Conservation (phyloP, 2,113 vertebrate species). For the Anoura caudifer region DNA sequence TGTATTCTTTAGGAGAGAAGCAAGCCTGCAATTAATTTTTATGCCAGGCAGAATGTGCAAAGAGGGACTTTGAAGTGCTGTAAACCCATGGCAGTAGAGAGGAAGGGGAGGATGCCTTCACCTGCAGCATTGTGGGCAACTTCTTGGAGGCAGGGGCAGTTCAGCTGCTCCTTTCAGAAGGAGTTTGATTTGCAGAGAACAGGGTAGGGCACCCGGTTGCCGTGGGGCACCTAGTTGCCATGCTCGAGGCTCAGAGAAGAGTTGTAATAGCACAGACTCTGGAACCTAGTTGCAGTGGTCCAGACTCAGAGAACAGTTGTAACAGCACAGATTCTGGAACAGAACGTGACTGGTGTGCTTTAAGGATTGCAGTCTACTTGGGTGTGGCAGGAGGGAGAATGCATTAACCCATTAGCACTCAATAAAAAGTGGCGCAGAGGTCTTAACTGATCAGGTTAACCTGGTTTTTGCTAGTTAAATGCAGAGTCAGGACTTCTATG, state of each 20-base stretch:
- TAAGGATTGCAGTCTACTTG: not conserved
- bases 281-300: not conserved
- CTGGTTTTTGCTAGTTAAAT: not conserved
- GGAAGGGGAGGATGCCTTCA: not conserved
- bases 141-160: not conserved
- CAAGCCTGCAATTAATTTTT: not conserved
- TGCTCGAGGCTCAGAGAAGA: too few relatives aligned
- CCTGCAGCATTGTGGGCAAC: not conserved
- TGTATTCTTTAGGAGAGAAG: not conserved
- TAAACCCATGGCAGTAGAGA: not conserved
- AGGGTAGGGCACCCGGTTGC: not conserved
- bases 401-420: not conserved
- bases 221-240: too few relatives aligned
- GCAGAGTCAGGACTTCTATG: not conserved
- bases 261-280: too few relatives aligned
- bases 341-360: not conserved
- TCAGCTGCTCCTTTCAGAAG: not conserved
- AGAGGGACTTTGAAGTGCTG: not conserved
- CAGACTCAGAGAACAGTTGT: not conserved
- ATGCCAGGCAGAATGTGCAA: not conserved
- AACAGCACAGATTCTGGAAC: not conserved
- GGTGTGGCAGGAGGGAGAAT: not conserved
- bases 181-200: slow-evolving; percentile 7
- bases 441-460: not conserved
- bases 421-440: not conserved